Conservation (phyloP, 2,888 invertebrate genomes). For the Hypena proboscidalis region DNA sequence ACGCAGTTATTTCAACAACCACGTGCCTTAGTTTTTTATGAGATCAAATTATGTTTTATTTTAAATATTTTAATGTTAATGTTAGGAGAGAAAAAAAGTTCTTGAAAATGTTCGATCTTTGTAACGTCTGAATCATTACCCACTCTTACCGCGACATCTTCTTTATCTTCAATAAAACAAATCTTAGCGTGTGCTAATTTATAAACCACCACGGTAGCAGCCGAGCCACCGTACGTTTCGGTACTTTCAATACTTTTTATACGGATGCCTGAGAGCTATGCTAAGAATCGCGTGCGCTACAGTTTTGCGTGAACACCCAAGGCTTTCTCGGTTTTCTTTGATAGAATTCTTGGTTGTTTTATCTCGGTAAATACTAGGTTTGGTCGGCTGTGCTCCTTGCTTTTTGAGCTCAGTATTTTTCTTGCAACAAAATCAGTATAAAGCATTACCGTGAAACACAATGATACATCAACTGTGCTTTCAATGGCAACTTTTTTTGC, state of each 20-base stretch:
- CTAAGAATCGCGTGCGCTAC: constrained; percentile 41
- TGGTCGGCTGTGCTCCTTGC: constrained; percentile 6
- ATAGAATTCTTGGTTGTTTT: constrained; percentile 34
- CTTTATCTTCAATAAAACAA: constrained; percentile 16
- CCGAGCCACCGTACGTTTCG: too few species aligned
- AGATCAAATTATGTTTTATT: too few species aligned
- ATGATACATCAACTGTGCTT: too few species aligned
- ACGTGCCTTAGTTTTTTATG: too few species aligned
- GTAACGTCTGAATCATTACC: too few species aligned
- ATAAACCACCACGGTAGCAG: constrained; percentile 36
- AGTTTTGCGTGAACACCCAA: constrained; percentile 42
- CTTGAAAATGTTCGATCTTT: too few species aligned
- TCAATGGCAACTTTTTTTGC: too few species aligned
- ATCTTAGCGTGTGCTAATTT: constrained; percentile 30
- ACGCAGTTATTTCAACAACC: too few species aligned
- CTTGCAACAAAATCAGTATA: too few species aligned
- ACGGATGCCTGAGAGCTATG: constrained; percentile 38
- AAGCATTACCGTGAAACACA: too few species aligned
- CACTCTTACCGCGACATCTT: constrained; percentile 1
- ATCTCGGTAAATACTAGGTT: constrained; percentile 23
- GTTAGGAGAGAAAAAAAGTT: too few species aligned
- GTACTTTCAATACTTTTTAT: constrained; percentile 51
- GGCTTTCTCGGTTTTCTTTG: constrained; percentile 46
- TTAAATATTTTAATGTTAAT: too few species aligned
- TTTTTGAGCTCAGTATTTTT: background rate